A percentile compares a stretch with the other conserved stretches of the same genome.
Conservation (phyloP, 2,797 vertebrate genomes). For the Pseudochromis fuscus region DNA sequence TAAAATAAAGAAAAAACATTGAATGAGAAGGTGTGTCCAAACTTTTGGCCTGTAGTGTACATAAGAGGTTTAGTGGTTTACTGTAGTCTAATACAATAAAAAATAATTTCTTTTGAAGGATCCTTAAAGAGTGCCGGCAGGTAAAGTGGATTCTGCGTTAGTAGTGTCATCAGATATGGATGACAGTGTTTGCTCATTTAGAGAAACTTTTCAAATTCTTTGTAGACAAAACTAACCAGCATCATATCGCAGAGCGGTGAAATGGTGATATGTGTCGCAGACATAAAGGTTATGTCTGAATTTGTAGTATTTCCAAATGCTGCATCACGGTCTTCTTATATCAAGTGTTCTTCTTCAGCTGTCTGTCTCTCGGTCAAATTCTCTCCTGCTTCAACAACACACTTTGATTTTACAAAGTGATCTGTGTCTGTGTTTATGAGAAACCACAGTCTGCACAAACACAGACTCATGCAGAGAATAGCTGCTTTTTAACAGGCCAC, state of each 20-base stretch:
- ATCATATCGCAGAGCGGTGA: constrained; percentile 11
- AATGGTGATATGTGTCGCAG: constrained; percentile 51
- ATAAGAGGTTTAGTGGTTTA: too few species aligned
- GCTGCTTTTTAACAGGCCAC: constrained; percentile 36
- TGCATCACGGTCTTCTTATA: constrained; percentile 5
- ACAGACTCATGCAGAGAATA: constrained; percentile 13
- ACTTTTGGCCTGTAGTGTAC: too few species aligned
- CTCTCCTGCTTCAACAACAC: constrained; percentile 15
- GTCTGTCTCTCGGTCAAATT: constrained; percentile 43
- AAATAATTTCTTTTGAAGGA: background rate
- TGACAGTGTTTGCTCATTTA: constrained; percentile 9
- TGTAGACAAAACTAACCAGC: constrained; percentile 33
- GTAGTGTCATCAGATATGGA: constrained; percentile 21
- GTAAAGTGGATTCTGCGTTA: constrained; percentile 43
- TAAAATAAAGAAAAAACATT: too few species aligned
- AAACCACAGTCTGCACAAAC: constrained; percentile 25
- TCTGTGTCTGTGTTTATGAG: constrained; percentile 19
- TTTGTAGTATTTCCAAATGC: constrained; percentile 31
- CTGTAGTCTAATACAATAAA: background rate
- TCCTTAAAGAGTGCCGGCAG: constrained; percentile 46
- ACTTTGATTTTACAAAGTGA: constrained; percentile 20
- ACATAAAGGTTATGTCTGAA: constrained; percentile 44
- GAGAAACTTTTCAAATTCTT: background rate
- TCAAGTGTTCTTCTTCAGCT: constrained; percentile 1
- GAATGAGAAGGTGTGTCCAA: too few species aligned